Evolutionary conservation across 2,888 invertebrate genomes (phyloP).

Genomic region (Hecatera dysodea): DNA sequence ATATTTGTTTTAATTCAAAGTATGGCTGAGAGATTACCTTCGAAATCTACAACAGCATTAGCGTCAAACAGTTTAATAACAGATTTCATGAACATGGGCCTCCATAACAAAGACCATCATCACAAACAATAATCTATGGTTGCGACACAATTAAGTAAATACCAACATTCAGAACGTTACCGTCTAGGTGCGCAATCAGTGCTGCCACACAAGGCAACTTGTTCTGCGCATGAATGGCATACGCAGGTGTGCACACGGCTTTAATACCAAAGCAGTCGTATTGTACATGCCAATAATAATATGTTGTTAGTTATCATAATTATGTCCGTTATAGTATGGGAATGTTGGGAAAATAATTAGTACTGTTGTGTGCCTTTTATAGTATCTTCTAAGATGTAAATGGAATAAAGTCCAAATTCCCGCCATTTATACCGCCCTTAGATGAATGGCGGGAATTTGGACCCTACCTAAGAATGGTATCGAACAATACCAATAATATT

Average conservation of each 20-base stretch:
- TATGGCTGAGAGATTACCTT: too few species aligned
- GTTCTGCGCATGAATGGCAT: constrained; percentile 76
- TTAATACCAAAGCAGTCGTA: constrained; percentile 1
- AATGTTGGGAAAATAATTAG: constrained; percentile 14
- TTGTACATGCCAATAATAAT: constrained; percentile 19
- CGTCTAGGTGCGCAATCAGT: constrained; percentile 19
- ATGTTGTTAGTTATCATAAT: constrained; percentile 8
- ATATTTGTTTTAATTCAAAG: too few species aligned
- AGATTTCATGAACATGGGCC: too few species aligned
- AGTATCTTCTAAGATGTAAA: constrained; percentile 7
- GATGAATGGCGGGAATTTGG: neutral
- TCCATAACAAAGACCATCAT: neutral
- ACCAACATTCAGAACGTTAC: constrained; percentile 25
- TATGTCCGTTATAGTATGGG: constrained; percentile 22
- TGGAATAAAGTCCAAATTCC: neutral
- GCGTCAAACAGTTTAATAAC: too few species aligned
- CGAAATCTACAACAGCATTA: too few species aligned
- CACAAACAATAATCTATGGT: constrained; percentile 16
- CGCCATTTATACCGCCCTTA: too few species aligned
- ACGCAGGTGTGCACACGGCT: constrained; percentile 75
- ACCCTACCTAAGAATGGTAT: neutral
- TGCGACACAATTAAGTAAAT: constrained; percentile 44
- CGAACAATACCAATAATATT: too few species aligned
- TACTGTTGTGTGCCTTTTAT: neutral
- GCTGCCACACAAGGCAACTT: constrained; percentile 67